Evolutionary conservation across 2,888 invertebrate species (phyloP), one percentile per base, ranked within the genome.

Genomic region (Pollenia griseotomentosa): DNA sequence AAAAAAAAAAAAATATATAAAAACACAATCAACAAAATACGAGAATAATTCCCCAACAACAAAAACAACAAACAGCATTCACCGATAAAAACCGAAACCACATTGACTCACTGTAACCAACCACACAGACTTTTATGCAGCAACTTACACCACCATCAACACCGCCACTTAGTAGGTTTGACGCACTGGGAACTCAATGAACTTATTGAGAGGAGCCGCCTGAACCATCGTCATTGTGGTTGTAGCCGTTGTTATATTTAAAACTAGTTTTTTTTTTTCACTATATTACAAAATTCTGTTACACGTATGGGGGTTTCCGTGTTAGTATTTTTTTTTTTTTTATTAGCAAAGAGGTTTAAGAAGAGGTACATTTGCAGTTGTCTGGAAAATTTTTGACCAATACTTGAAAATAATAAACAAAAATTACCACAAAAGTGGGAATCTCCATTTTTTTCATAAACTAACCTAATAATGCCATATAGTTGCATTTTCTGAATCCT

Each of bases 201-300:
- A 78, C 75, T 81, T 55, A 78, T 83, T 68, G 59, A 80, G 71
- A 80, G 71, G 80, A 75, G 80, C 83, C 83, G 83, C 81, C 81
- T 82, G 78, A 83, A 65, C 74, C 68, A 40, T 23, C 79, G 16
- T 19, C 61, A 71, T 44, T 53, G 19, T 40, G 11, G 46, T 9
- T 65, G 63, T 19, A 8, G 23, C 44, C 42, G 57, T 63, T 16
- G 33, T 70, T 74, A 65, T 48, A 74, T 65, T 79, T 48, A 23
- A 68, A 79, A 74, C 48, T 82, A 55, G 65, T 51, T 44, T 19
- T 48, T 42, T n/a, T 51, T 71, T 44, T 33, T 33, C 33, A 33
- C 5, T 33, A 6, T 11, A 10, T 66, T 55, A 70, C 19, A 61
- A 74, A 73, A 19, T 59, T 79, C 12, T 77, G 40, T 55, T 78